Evolutionary conservation across 2,888 invertebrate genomes (phyloP).

Genomic region (Drosophila austrosaltans): DNA sequence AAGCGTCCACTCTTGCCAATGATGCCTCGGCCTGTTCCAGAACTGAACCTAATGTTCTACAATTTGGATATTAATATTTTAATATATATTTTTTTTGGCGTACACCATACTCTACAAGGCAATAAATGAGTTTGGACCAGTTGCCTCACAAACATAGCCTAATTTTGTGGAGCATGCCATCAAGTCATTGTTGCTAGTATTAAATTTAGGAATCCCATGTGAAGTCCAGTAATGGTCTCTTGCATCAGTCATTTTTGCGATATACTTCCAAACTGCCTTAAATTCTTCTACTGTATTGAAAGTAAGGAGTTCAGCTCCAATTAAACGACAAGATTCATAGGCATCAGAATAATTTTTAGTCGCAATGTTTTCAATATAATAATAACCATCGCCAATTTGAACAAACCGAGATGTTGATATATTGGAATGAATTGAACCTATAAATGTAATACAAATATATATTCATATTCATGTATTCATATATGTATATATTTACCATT

Average conservation of each 20-base stretch:
- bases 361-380: constrained; percentile 8
- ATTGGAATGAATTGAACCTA: not conserved
- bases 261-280: not conserved
- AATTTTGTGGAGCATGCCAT: too few species aligned
- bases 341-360: constrained; percentile 17
- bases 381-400: constrained; percentile 17
- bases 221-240: not conserved
- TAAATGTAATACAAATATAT: not conserved
- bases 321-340: constrained; percentile 8
- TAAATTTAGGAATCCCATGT: too few species aligned
- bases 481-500: constrained; percentile 4
- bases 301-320: not conserved
- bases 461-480: too few species aligned
- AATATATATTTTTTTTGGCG: too few species aligned
- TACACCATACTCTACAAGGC: too few species aligned
- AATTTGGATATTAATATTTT: too few species aligned
- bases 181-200: too few species aligned
- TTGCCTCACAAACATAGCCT: too few species aligned
- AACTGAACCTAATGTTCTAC: too few species aligned
- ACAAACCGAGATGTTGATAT: constrained; percentile 8
- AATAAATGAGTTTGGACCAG: too few species aligned
- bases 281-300: constrained; percentile 20
- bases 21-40: too few species aligned
- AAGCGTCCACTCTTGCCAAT: too few species aligned
- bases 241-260: not conserved